Base-by-base conservation (phyloP, 2,888 invertebrate genomes). In the Callosobruchus maculatus region DNA sequence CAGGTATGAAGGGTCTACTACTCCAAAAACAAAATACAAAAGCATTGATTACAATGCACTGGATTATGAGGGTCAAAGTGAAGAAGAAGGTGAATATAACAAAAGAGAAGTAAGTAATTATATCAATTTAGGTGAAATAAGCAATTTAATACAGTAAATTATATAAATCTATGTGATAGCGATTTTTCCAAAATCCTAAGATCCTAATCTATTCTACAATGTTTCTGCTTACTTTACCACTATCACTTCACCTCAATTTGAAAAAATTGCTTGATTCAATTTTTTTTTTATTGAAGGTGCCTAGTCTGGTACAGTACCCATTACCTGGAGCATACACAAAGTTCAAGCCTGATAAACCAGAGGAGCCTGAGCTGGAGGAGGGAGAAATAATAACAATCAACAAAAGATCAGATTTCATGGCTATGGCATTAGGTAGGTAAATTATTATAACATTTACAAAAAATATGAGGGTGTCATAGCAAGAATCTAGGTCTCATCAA, bases 31-130 rank as follows among this genome's bases (percentile, higher is more conserved):
- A 67, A 80, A 80, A 70, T 77, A 78, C n/a, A 81, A 82, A 71
- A 83, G 83, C 74, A 89, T 93, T 13, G 93, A 93, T 82, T 92
- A 93, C 85, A 93, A 93, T 82, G 93, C 93, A 0, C 81, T 93
- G 76, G 93, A 93, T 83, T 93, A 93, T 80, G 93, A 93, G 82
- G 86, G 85, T 31, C 84, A 85, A 71, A 85, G 85, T 22, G 84
- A 85, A 0, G 85, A 85, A 31, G 85, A 86, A 3, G 85, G 85
- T 68, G 83, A 84, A 18, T 67, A 81, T 21, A 78, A 82, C 0
- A 81, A 77, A 70, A 85, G 84, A 72, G 80, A 85, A 1, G 49
- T 49, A 49, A 18, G 49, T 49, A 7, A 1, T 49, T 13, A 49
- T 49, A 49, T 13, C 13, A n/a, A n/a, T n/a, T n/a, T 26, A 26